A percentile compares a stretch with the other conserved stretches of the same genome.
Evolutionary conservation across 2,797 vertebrate species (phyloP).

Genomic region (Anguilla obscura): DNA sequence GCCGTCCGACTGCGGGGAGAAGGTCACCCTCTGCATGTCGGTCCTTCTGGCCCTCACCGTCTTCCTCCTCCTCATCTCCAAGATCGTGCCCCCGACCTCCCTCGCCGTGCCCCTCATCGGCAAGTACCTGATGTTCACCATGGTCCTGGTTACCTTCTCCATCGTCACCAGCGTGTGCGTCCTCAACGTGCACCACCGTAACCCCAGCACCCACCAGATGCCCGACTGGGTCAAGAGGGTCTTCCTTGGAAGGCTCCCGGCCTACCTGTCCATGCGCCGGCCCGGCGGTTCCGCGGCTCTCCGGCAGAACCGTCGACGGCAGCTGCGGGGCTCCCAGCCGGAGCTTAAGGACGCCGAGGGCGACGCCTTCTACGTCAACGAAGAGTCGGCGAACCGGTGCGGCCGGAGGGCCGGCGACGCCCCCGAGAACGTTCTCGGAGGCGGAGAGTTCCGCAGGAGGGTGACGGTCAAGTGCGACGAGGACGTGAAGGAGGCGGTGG

Average conservation of each 20-base stretch:
- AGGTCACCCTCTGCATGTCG: constrained; percentile 80
- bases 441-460: constrained; percentile 64
- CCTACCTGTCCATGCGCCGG: constrained; percentile 74
- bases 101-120: constrained; percentile 79
- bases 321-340: constrained; percentile 58
- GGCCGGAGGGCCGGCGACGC: constrained; percentile 67
- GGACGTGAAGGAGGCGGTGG: constrained; percentile 71
- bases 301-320: constrained; percentile 60
- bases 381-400: constrained; percentile 68
- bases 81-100: constrained; percentile 80
- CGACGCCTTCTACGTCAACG: constrained; percentile 69
- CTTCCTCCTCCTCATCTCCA: constrained; percentile 80
- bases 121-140: constrained; percentile 80
- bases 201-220: constrained; percentile 78
- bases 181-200: constrained; percentile 78
- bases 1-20: constrained; percentile 80
- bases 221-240: constrained; percentile 74
- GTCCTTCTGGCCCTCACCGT: constrained; percentile 80
- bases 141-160: constrained; percentile 82
- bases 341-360: constrained; percentile 49
- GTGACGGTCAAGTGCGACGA: constrained; percentile 66
- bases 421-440: constrained; percentile 62
- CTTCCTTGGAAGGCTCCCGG: constrained; percentile 69
- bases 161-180: constrained; percentile 81
- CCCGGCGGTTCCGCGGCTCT: constrained; percentile 69